Percentiles rank a stretch among this genome's conserved stretches.
Conservation (phyloP, 2,797 vertebrate genomes). For the Tadarida brasiliensis region DNA sequence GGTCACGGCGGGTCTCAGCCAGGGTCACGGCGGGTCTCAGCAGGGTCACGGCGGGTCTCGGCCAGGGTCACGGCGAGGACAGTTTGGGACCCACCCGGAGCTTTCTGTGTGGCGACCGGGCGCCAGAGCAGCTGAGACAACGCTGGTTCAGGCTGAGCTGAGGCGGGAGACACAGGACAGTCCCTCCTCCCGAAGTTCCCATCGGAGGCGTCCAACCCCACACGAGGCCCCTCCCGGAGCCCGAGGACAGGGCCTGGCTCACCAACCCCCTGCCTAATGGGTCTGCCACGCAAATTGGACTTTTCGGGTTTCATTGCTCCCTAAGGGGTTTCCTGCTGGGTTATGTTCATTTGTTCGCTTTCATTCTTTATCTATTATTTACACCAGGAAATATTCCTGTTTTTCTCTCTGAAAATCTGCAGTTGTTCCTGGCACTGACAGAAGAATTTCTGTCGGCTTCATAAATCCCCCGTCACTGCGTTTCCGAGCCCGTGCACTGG, state of each 20-base stretch:
- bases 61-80: not conserved
- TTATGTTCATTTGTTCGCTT: conserved; percentile 79
- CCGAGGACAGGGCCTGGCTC: conserved; percentile 80
- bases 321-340: conserved; percentile 82
- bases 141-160: conserved; percentile 69
- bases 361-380: conserved; percentile 88
- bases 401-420: conserved; percentile 81
- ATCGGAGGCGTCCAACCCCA: conserved; percentile 75
- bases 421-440: conserved; percentile 86
- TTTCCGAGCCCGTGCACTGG: not conserved
- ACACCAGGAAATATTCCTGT: conserved; percentile 80
- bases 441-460: conserved; percentile 66
- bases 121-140: conserved; percentile 29
- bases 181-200: conserved; percentile 78
- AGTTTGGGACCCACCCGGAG: not conserved
- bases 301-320: conserved; percentile 83
- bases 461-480: conserved; percentile 69
- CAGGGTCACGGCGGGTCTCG: no score
- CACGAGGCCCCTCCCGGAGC: conserved; percentile 82
- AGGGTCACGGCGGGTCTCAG: no score
- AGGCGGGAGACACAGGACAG: no score
- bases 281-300: conserved; percentile 82
- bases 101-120: not conserved
- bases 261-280: conserved; percentile 88
- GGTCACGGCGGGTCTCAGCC: no score